Percentiles rank a stretch among this genome's conserved stretches.
These are phyloP conservation scores for Drosophila antonietae DNA, from an alignment of 2,888 invertebrate genomes.

Conservation along the genomic window DNA sequence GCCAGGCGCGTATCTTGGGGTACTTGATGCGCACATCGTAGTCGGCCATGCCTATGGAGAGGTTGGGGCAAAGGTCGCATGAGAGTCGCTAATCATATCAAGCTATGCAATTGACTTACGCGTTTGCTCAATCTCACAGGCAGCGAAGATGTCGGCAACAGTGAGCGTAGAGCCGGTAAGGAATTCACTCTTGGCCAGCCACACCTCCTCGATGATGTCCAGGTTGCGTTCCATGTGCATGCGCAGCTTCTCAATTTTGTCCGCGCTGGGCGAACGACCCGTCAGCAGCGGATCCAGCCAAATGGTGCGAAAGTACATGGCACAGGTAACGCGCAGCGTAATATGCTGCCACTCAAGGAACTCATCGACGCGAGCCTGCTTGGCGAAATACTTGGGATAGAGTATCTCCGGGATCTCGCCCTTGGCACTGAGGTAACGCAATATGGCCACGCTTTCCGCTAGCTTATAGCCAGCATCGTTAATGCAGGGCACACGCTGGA, in stretches of 20 bases:
- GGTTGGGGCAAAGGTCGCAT: background rate
- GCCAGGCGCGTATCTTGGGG: constrained; percentile 88
- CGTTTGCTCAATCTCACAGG: constrained; percentile 92
- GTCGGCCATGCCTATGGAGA: constrained; percentile 87
- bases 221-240: constrained; percentile 86
- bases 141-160: constrained; percentile 91
- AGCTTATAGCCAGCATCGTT: constrained; percentile 89
- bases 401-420: constrained; percentile 86
- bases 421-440: constrained; percentile 85
- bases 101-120: constrained; percentile 85
- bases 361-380: constrained; percentile 88
- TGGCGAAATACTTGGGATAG: constrained; percentile 88
- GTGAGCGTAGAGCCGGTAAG: constrained; percentile 88
- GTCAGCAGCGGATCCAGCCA: constrained; percentile 85
- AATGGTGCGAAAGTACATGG: constrained; percentile 87
- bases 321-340: constrained; percentile 86
- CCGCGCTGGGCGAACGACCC: constrained; percentile 84
- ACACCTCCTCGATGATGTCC: constrained; percentile 86
- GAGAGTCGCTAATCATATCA: background rate
- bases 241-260: constrained; percentile 83
- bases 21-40: constrained; percentile 88
- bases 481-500: constrained; percentile 89
- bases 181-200: constrained; percentile 86
- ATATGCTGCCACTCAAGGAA: constrained; percentile 91
- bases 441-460: constrained; percentile 89